Evolutionary conservation across 2,113 vertebrate species (phyloP).

Genomic region (Neoarius graeffei): DNA sequence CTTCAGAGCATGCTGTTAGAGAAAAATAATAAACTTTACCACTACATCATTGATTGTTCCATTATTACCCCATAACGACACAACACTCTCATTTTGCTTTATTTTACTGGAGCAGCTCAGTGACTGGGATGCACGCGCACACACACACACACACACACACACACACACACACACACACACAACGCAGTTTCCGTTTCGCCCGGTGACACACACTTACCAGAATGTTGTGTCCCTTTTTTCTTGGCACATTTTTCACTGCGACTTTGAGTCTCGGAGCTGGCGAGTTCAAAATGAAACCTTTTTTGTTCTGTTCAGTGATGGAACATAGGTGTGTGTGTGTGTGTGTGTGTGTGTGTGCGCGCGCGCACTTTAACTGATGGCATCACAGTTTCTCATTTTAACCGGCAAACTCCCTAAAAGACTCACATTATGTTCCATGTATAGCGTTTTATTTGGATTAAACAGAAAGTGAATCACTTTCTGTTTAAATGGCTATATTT

Average conservation of each 20-base stretch:
- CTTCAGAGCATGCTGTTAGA: too few relatives aligned
- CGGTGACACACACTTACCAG: constrained; percentile 19
- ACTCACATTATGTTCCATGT: background rate
- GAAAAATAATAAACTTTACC: background rate
- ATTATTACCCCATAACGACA: too few relatives aligned
- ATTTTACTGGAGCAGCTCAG: background rate
- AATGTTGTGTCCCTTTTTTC: constrained; percentile 1
- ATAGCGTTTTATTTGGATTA: background rate
- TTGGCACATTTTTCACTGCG: constrained; percentile 3
- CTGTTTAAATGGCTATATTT: background rate
- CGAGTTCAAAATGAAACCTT: background rate
- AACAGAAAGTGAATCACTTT: background rate
- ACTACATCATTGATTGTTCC: too few relatives aligned
- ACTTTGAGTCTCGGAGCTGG: background rate
- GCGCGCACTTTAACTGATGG: background rate
- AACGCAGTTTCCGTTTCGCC: background rate
- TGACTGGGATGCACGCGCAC: too few relatives aligned
- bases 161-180: background rate
- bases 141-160: background rate
- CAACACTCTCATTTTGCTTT: background rate
- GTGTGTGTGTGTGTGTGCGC: background rate
- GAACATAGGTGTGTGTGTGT: constrained; percentile 2
- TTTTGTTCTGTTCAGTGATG: constrained; percentile 16
- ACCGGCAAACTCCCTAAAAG: background rate
- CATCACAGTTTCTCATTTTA: background rate